These are phyloP conservation scores for Amazona guildingii DNA, from an alignment of 2,113 vertebrate species.

Conservation along the genomic window DNA sequence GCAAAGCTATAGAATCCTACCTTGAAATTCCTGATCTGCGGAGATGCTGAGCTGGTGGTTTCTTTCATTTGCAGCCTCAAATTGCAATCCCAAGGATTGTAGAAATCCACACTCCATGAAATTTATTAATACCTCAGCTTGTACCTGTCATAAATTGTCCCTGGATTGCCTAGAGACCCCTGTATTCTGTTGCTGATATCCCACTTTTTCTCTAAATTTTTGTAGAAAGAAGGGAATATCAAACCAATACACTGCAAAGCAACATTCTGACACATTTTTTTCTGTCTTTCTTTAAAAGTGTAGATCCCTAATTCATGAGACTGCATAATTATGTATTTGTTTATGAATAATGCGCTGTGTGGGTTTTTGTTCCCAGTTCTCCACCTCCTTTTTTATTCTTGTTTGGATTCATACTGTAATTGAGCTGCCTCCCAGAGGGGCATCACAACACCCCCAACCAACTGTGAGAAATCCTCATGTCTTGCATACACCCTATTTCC, in stretches of 20 bases:
- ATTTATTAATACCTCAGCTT: constrained; percentile 25
- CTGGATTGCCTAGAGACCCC: background rate
- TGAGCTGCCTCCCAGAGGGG: constrained; percentile 22
- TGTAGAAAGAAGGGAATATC: background rate
- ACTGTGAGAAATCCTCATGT: constrained; percentile 41
- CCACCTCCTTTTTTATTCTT: constrained; percentile 22
- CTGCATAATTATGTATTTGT: constrained; percentile 61
- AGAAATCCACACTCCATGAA: constrained; percentile 1
- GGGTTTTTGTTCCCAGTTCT: constrained; percentile 1
- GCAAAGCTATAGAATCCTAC: background rate
- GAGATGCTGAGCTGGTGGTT: background rate
- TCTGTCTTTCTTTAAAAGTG: constrained; percentile 5
- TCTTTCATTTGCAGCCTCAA: background rate
- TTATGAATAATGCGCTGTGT: constrained; percentile 53
- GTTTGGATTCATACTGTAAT: constrained; percentile 20
- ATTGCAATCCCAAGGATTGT: background rate
- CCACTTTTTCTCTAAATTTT: constrained; percentile 6
- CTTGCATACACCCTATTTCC: constrained; percentile 2
- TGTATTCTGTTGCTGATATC: background rate
- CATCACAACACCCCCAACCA: constrained; percentile 13
- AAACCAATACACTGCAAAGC: background rate
- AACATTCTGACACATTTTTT: constrained; percentile 18
- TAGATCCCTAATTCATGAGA: constrained; percentile 30
- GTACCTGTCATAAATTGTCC: background rate
- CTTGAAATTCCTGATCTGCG: background rate